Base-by-base conservation (phyloP, 2,113 vertebrate genomes). In the Cololabis saira region DNA sequence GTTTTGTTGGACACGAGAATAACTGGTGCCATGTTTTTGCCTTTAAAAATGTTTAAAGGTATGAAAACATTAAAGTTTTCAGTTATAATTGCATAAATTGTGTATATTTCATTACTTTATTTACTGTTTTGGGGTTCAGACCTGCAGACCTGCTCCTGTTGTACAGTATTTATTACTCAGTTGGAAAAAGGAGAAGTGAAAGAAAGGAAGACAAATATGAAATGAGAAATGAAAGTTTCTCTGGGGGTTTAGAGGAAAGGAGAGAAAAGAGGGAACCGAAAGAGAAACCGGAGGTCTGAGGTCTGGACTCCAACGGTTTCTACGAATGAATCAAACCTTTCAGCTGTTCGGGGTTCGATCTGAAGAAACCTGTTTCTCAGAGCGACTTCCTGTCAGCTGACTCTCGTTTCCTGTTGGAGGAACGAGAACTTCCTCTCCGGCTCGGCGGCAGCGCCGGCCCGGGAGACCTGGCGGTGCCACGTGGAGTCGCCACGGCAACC, bases 341-440 rank as follows among this genome's bases (percentile, higher is more conserved):
- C n/a, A n/a, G n/a, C n/a, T n/a, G n/a, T n/a, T n/a, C n/a, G n/a
- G n/a, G n/a, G n/a, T n/a, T n/a, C n/a, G n/a, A n/a, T n/a, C n/a
- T n/a, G n/a, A n/a, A n/a, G n/a, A n/a, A n/a, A 27, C 33, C 33
- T 37, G 33, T 9, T 37, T 37, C 33, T 37, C 33, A 37, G 5
- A 37, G 3, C 10, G 6, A 11, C 83, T 90, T 92, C 88, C 84
- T 87, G 88, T 72, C 78, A 80, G 83, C 76, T 83, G 64, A 78
- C 67, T 92, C 73, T 92, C 91, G 82, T 86, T 92, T 93, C 91
- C 90, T 78, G 74, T 62, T 86, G 13, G 5, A 49, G 44, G 22
- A 78, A 64, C 49, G 14, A 65, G 24, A 1, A 48, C 24, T 41
- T 5, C 71, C 48, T 51, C 17, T 8, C 22, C 52, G 2, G 52